Base-by-base conservation (phyloP, 2,113 vertebrate species). In the Lepus timidus region DNA sequence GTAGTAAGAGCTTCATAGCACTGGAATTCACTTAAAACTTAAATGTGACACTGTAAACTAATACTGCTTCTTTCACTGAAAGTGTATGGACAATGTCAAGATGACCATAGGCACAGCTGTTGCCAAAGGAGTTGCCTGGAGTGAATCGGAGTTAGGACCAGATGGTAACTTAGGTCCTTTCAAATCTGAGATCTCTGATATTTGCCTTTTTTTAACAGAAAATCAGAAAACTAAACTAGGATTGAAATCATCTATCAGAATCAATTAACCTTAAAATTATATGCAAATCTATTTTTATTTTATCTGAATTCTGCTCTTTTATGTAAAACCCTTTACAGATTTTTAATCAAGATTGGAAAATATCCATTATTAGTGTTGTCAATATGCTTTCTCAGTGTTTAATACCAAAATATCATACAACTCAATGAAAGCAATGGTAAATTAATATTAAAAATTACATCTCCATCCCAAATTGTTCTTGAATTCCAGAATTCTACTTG, bases 321-420 rank as follows among this genome's bases (percentile, higher is more conserved):
- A 85, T 95, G 82, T 93, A 96, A 97, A 94, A 74, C 27, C 73
- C 52, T 96, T 93, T 95, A 93, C 85, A 91, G 76, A 96, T 97
- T 96, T 94, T 73, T 94, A 94, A 87, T 90, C 67, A 84, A 80
- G 62, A 95, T 68, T 95, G 94, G 94, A 95, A 92, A 97, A 91
- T 96, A 94, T 52, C 91, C 88, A 94, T 19, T 58, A 92, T 85
- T 90, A 85, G 58, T 74, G 82, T 85, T 74, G 55, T 83, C 91
- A 95, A 92, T 92, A 93, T 90, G 91, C 39, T 97, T 95, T 94
- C 78, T 90, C 82, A 67, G 51, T 84, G 86, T 93, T 95, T 95
- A 93, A 90, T 73, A 90, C 55, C 80, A 96, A 96, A 95, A 74
- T 76, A 94, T 31, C 61, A 44, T 73, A 73, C 51, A 17, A 76